Evolutionary conservation across 2,797 vertebrate genomes (phyloP).

Genomic region (Chaetodon trifasciatus): DNA sequence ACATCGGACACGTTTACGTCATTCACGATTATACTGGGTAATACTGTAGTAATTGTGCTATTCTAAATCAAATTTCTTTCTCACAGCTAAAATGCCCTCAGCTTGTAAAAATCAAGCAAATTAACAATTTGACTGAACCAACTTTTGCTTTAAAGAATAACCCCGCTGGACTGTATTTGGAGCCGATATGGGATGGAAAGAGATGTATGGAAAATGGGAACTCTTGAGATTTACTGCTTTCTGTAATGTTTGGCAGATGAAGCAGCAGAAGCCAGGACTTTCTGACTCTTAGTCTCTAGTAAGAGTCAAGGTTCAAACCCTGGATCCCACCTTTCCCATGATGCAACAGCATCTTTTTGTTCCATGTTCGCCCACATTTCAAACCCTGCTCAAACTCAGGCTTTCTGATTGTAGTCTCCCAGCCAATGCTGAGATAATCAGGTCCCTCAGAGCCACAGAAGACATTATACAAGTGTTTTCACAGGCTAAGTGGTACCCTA

Average conservation of each 20-base stretch:
- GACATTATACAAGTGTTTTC: conserved; percentile 18
- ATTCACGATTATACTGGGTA: not conserved
- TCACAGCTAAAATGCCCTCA: not conserved
- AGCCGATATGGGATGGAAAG: not conserved
- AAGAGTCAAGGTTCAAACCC: conserved; percentile 2
- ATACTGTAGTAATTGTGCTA: not conserved
- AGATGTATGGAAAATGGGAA: not conserved
- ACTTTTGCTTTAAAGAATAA: conserved; percentile 13
- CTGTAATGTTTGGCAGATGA: not conserved
- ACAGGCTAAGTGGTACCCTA: conserved; percentile 6
- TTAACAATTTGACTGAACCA: not conserved
- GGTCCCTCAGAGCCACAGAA: conserved; percentile 1
- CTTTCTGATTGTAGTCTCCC: conserved; percentile 1
- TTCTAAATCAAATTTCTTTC: not conserved
- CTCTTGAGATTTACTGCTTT: not conserved
- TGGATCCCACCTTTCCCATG: not conserved
- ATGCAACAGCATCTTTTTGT: conserved; percentile 15
- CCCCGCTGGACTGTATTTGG: not conserved
- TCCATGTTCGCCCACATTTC: not conserved
- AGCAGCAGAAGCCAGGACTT: not conserved
- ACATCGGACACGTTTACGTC: not conserved
- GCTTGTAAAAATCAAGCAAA: not conserved
- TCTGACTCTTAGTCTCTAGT: not conserved
- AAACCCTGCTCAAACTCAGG: not conserved
- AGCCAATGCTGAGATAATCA: conserved; percentile 18